Base-by-base conservation (phyloP, 2,888 invertebrate genomes). In the Brachynemurus nebulosus region DNA sequence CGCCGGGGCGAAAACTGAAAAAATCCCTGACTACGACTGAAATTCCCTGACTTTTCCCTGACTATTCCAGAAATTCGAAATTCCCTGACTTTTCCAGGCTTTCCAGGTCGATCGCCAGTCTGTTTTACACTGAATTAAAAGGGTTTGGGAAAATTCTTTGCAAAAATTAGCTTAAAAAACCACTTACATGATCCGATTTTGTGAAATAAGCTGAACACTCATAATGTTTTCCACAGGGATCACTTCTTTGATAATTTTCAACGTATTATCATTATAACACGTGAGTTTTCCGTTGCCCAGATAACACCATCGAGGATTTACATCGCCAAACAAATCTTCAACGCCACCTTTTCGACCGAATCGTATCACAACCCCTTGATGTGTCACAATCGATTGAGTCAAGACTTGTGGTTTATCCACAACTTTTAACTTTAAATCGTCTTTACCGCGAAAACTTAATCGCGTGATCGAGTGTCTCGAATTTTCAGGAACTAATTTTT, bases 281-380 rank as follows among this genome's bases (percentile, higher is more conserved):
- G 76, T 71, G 20, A 89, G 66, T 56, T 79, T 79, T 36, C 80
- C 75, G 51, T 83, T 80, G 4, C 78, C 74, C 18, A 88, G 60
- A 33, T 80, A 72, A 57, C 80, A 82, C 63, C 78, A 79, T 34
- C 82, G 70, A n/a, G 72, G 72, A 49, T 80, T 80, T 56, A 82
- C 75, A 58, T 86, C 85, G 49, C 83, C 84, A 42, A 85, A 75
- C 45, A 81, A 66, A 50, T 81, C 80, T 52, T 81, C 81, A 2
- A 80, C 78, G 1, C 76, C 74, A 7, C 78, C 76, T 6, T 68
- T 67, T 4, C 70, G 68, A 3, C 70, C 68, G 30, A 73, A 66
- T 54, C 72, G 70, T 46, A 73, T 76, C 48, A 82, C 59, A 52
- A 70, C 67, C 1, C 81, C 81, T 53, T 72, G 71, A 52, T 74